phyloP scores from a whole-genome alignment of 2,113 vertebrate species.

The Callithrix jacchus region DNA sequence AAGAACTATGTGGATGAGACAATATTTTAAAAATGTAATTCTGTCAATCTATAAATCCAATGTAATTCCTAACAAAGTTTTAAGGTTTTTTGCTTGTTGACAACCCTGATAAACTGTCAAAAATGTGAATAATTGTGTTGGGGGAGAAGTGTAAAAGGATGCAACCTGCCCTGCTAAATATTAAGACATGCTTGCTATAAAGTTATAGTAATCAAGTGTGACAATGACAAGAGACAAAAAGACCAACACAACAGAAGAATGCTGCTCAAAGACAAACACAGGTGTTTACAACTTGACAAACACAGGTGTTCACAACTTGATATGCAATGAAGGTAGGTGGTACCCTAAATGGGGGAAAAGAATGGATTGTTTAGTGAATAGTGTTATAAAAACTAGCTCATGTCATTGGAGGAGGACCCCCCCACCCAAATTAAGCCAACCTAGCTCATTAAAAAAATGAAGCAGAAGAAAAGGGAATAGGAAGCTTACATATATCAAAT shows the following conservation, averaged over 20 bases:
- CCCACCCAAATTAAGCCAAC: background rate
- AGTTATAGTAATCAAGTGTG: background rate
- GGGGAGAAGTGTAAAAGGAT: background rate
- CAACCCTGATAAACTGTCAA: background rate
- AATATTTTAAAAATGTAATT: background rate
- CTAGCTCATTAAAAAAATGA: background rate
- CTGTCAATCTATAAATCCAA: background rate
- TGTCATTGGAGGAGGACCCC: too few relatives aligned
- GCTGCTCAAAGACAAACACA: slow-evolving; percentile 27
- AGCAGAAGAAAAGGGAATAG: background rate
- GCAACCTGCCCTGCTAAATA: background rate
- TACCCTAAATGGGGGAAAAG: background rate
- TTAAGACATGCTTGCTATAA: background rate
- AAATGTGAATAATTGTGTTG: background rate
- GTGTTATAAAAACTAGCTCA: background rate
- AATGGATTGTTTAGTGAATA: background rate
- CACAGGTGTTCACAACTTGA: background rate
- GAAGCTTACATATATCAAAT: background rate
- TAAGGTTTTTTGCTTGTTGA: background rate
- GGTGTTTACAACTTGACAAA: background rate
- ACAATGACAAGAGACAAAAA: background rate
- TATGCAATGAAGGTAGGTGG: background rate
- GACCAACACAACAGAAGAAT: background rate
- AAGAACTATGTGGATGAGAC: background rate
- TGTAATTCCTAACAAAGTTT: slow-evolving; percentile 3